A percentile compares a stretch with the other conserved stretches of the same genome.
These are phyloP conservation scores for Eurystomus gularis DNA, from an alignment of 2,113 vertebrate genomes.

Conservation along the genomic window DNA sequence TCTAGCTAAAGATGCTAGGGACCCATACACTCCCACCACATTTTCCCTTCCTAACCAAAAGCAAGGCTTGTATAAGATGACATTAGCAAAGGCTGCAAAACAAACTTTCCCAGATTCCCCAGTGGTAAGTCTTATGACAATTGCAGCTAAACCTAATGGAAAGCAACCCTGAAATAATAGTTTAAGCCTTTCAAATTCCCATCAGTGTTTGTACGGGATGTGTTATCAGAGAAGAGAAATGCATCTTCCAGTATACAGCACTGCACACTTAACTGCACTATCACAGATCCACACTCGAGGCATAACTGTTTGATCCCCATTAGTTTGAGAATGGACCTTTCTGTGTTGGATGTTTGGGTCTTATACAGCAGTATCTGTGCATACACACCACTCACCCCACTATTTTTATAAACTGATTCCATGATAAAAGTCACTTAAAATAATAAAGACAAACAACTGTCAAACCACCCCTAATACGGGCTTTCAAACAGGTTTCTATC, in stretches of 20 bases:
- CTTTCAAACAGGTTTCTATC: constrained; percentile 30
- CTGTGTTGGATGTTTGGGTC: not conserved
- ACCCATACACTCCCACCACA: too few relatives aligned
- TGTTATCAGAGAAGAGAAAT: not conserved
- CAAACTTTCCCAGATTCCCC: not conserved
- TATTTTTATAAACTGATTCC: not conserved
- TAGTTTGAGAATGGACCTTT: not conserved
- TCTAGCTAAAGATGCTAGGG: not conserved
- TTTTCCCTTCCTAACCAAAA: not conserved
- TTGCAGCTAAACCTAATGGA: not conserved
- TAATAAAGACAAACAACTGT: constrained; percentile 43
- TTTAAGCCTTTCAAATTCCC: not conserved
- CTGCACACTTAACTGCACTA: not conserved
- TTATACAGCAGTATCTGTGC: not conserved
- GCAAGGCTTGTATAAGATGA: not conserved
- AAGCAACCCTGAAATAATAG: not conserved
- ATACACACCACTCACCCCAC: accelerated
- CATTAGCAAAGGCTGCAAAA: not conserved
- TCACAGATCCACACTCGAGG: not conserved
- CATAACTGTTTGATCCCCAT: not conserved
- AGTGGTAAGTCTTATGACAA: not conserved
- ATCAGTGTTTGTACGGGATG: not conserved
- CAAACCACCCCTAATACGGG: not conserved
- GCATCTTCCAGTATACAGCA: not conserved
- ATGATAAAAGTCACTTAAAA: not conserved